phyloP scores from a whole-genome alignment of 2,113 vertebrate genomes.

The Notiomystis cincta region DNA sequence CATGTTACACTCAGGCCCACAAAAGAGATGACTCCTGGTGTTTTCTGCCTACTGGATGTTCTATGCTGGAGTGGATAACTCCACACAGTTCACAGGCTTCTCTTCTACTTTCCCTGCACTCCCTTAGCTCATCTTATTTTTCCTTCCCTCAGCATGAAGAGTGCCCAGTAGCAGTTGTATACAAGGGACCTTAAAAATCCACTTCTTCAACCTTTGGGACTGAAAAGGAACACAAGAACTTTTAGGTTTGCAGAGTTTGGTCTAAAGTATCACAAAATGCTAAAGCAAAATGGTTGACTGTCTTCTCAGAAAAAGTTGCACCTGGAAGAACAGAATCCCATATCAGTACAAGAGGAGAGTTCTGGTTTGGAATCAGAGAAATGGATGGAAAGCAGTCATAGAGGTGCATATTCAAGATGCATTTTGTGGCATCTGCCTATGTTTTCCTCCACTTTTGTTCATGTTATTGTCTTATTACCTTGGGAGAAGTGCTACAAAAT shows the following conservation, averaged over 20 bases:
- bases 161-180: background rate
- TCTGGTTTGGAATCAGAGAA: background rate
- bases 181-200: background rate
- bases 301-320: background rate
- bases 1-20: background rate
- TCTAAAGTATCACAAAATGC: background rate
- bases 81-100: background rate
- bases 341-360: background rate
- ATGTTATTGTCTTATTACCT: constrained; percentile 17
- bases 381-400: background rate
- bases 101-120: background rate
- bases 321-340: background rate
- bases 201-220: background rate
- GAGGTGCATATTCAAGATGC: background rate
- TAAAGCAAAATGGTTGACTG: background rate
- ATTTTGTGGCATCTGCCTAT: background rate
- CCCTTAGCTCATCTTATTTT: background rate
- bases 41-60: background rate
- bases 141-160: background rate
- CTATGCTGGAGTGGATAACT: background rate
- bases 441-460: background rate
- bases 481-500: constrained; percentile 15
- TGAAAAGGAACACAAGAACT: background rate
- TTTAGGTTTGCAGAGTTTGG: background rate
- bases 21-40: background rate